Percentiles rank a stretch among this genome's conserved stretches.
These are phyloP conservation scores for Aplidium turbinatum DNA, from an alignment of 23 tunicate genomes.

Conservation along the genomic window DNA sequence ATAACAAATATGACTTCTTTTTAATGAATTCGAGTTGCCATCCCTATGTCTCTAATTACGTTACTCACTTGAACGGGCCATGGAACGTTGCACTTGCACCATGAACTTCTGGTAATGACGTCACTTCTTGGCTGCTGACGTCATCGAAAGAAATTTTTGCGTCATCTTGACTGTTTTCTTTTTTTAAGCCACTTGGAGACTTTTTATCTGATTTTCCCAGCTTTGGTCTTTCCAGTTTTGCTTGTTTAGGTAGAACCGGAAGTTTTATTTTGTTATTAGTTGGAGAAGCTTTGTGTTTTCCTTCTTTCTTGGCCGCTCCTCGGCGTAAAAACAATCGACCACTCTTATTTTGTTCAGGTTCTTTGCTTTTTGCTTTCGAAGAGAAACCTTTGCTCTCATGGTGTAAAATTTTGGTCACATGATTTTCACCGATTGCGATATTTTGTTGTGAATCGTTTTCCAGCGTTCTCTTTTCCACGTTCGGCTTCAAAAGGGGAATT, in stretches of 20 bases:
- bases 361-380: conserved; percentile 1
- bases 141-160: too few relatives aligned
- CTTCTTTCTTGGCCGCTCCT: conserved; percentile 11
- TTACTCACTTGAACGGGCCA: conserved; percentile 1
- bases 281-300: background rate
- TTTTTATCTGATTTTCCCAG: background rate
- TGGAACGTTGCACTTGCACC: conserved; percentile 30
- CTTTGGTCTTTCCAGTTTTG: background rate
- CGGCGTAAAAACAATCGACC: conserved; percentile 32
- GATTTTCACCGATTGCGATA: too few relatives aligned
- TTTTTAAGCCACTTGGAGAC: background rate
- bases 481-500: conserved; percentile 4
- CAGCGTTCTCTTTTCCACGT: too few relatives aligned
- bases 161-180: background rate
- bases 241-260: conserved; percentile 42
- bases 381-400: too few relatives aligned
- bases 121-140: too few relatives aligned
- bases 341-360: background rate
- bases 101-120: background rate
- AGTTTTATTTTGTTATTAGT: conserved; percentile 5
- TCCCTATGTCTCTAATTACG: too few relatives aligned
- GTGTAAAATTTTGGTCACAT: too few relatives aligned
- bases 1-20: too few relatives aligned
- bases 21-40: too few relatives aligned
- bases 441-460: too few relatives aligned